Percentiles rank a stretch among this genome's conserved stretches.
Conservation (phyloP, 2,797 vertebrate species). For the Epinephelus malabaricus region DNA sequence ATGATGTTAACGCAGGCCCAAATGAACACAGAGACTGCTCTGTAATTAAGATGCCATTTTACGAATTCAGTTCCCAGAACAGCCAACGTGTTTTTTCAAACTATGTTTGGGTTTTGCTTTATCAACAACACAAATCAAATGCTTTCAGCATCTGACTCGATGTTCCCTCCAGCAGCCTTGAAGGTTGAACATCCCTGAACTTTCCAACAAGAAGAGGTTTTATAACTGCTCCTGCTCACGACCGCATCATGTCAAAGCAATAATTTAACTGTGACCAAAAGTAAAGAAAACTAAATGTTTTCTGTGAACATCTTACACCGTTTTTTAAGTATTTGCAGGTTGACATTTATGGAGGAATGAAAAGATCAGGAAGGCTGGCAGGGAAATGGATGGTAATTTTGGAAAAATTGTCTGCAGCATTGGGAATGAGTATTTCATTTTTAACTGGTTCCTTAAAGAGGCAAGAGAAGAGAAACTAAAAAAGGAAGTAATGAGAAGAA, state of each 20-base stretch:
- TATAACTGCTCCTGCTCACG: background rate
- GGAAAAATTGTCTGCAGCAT: background rate
- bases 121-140: background rate
- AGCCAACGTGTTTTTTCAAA: background rate
- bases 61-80: background rate
- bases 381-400: background rate
- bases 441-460: background rate
- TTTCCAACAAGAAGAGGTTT: background rate
- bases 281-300: background rate
- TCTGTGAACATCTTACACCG: no score
- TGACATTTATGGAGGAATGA: background rate
- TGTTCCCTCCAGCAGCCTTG: background rate
- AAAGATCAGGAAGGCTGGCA: background rate
- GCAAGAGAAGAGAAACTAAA: no score
- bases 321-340: background rate
- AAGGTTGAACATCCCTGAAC: background rate
- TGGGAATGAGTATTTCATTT: background rate
- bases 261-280: background rate
- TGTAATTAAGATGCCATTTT: slow-evolving; percentile 19
- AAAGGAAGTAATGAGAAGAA: background rate
- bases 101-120: background rate
- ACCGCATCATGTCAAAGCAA: background rate
- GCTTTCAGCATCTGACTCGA: background rate
- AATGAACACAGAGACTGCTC: background rate
- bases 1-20: slow-evolving; percentile 3